Evolutionary conservation across 2,113 vertebrate genomes (phyloP), one percentile per base, ranked within the genome.

Genomic region (Cettia cetti): DNA sequence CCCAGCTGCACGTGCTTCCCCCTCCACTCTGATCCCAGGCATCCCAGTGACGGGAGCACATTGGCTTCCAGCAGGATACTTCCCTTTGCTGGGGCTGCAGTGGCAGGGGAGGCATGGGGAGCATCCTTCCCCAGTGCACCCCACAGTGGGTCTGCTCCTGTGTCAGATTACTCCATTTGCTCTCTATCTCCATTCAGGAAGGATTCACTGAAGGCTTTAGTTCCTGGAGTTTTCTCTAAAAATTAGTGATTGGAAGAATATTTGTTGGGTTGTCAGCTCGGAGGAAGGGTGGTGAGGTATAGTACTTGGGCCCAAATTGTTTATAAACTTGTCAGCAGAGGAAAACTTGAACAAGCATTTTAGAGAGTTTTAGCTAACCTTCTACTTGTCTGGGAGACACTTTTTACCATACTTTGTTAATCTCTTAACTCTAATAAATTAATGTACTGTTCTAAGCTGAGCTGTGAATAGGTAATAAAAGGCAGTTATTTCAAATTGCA

Each of bases 11-110:
- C 0, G 0, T 52, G n/a, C n/a, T 63, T 72, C 44, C 24, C 33
- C 9, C 11, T 22, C 27, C 8, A 2, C n/a, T 4, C 1, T 1
- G 9, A 3, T 13, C n/a, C 47, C 13, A 4, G 19, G 13, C n/a
- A 65, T 6, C 20, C 49, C 54, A 28, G 28, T 1, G 40, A 8
- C 0, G 15, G 35, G 57, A 66, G 13, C 2, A 1, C 0, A 0
- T 2, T 44, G 50, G 66, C 66, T 83, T 31, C 77, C 56, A 16
- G 5, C 1, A 0, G 2, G 13, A 12, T n/a, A 63, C 57, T 70
- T 23, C 33, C 33, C 33, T 42, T 40, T n/a, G 35, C 70, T n/a
- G 52, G 47, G 57, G 39, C 63, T 77, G 72, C 42, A 39, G 42
- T 4, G 2, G 21, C 28, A 50, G 49, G 13, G 60, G 18, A 49